These are phyloP conservation scores for Brachionus plicatilis DNA, from an alignment of 1,140 invertebrate species.

Conservation along the genomic window DNA sequence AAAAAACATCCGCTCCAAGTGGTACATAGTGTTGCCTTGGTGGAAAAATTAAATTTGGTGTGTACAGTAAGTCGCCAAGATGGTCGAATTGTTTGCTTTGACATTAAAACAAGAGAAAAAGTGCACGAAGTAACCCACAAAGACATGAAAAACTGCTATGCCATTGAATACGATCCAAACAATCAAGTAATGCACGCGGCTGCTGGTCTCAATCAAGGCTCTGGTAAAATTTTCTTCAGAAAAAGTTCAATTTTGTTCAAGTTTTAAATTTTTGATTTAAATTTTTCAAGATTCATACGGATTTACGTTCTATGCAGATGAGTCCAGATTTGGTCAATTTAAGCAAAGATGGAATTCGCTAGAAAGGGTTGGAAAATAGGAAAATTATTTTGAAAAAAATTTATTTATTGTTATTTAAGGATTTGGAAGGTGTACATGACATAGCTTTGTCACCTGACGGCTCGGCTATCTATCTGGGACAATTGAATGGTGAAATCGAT, in stretches of 20 bases:
- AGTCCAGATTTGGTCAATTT: slow-evolving; percentile 11
- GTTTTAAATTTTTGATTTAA: background rate
- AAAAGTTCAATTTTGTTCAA: background rate
- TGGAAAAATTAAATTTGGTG: slow-evolving; percentile 1
- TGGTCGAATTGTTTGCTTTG: slow-evolving; percentile 38
- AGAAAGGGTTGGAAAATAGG: background rate
- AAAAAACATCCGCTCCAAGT: background rate
- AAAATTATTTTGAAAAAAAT: background rate
- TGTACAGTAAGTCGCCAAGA: slow-evolving; percentile 39
- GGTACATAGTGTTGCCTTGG: background rate
- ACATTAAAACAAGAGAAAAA: background rate
- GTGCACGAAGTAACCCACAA: background rate
- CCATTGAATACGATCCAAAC: slow-evolving; percentile 32
- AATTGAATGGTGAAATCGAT: slow-evolving; percentile 38
- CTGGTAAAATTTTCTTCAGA: background rate
- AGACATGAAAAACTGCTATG: slow-evolving; percentile 36
- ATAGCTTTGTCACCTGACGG: background rate
- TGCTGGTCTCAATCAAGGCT: background rate
- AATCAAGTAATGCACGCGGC: slow-evolving; percentile 26
- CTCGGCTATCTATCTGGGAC: background rate
- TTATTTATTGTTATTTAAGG: background rate
- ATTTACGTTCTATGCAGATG: slow-evolving; percentile 27
- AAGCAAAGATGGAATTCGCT: slow-evolving; percentile 30
- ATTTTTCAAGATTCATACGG: background rate
- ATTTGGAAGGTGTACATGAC: background rate